Evolutionary conservation across 1,140 invertebrate species (phyloP).

Genomic region (Leptopilina boulardi): DNA sequence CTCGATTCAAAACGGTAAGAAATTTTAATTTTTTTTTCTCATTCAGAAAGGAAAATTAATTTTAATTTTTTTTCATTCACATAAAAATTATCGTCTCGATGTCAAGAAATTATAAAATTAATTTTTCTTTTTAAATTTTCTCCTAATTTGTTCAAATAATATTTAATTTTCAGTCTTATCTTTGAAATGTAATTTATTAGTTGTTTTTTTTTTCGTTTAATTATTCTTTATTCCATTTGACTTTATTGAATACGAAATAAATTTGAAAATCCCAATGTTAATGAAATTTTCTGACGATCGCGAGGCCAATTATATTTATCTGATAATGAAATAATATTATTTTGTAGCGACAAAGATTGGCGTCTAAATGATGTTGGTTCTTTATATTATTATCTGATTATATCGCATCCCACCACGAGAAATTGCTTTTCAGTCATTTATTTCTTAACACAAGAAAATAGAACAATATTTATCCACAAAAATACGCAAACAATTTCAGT

Average conservation of each 20-base stretch:
- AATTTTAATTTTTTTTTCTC: conserved; percentile 31
- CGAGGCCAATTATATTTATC: not conserved
- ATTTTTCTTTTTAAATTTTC: too few relatives aligned
- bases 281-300: not conserved
- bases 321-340: conserved; percentile 21
- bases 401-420: not conserved
- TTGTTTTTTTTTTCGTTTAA: not conserved
- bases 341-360: not conserved
- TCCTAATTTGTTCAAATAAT: too few relatives aligned
- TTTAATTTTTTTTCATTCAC: conserved; percentile 6
- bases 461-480: not conserved
- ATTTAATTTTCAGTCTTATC: too few relatives aligned
- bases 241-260: not conserved
- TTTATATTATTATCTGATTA: not conserved
- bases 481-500: conserved; percentile 1
- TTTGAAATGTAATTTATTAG: too few relatives aligned
- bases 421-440: not conserved
- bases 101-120: too few relatives aligned
- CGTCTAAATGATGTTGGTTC: conserved; percentile 6
- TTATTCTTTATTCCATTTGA: not conserved
- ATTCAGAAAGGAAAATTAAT: conserved; percentile 54
- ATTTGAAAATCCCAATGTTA: not conserved
- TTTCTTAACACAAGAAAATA: not conserved
- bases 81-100: too few relatives aligned
- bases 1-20: conserved; percentile 74